These are phyloP conservation scores for Nyctereutes procyonoides DNA, from an alignment of 2,113 vertebrate species.

Conservation along the genomic window DNA sequence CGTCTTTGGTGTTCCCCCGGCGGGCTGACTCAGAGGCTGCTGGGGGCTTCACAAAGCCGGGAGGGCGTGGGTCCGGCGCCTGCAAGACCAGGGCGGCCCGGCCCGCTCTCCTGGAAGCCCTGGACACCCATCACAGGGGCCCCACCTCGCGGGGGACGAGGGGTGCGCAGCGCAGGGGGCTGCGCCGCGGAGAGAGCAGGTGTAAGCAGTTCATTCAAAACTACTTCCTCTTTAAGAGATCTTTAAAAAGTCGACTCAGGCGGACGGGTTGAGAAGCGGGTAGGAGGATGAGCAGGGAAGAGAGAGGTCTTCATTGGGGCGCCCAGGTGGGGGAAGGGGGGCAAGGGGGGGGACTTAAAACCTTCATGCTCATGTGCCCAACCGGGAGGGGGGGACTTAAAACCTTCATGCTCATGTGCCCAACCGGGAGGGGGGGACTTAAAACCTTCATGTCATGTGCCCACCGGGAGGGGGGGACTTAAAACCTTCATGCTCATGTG, in stretches of 20 bases:
- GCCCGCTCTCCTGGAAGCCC: background rate
- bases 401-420: background rate
- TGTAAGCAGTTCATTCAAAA: background rate
- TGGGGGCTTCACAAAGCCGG: constrained; percentile 53
- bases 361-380: background rate
- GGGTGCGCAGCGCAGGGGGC: background rate
- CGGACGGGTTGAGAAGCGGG: background rate
- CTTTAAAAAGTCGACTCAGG: background rate
- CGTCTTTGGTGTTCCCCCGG: constrained; percentile 8
- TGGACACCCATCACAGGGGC: too few species aligned
- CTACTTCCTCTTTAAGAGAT: constrained; percentile 34
- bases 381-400: background rate
- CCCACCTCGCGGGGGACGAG: too few species aligned
- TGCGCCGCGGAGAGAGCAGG: background rate
- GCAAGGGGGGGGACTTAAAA: background rate
- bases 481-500: background rate
- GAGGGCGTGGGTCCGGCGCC: background rate
- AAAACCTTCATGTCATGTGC: accelerated
- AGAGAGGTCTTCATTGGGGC: background rate
- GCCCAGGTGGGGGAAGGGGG: too few species aligned
- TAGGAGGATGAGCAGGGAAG: background rate
- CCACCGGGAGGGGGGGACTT: accelerated
- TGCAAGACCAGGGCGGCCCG: background rate
- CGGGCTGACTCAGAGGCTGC: constrained; percentile 42
- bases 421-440: background rate